Evolutionary conservation across 2,888 invertebrate species (phyloP), one percentile per base, ranked within the genome.

Genomic region (Bibio marci): DNA sequence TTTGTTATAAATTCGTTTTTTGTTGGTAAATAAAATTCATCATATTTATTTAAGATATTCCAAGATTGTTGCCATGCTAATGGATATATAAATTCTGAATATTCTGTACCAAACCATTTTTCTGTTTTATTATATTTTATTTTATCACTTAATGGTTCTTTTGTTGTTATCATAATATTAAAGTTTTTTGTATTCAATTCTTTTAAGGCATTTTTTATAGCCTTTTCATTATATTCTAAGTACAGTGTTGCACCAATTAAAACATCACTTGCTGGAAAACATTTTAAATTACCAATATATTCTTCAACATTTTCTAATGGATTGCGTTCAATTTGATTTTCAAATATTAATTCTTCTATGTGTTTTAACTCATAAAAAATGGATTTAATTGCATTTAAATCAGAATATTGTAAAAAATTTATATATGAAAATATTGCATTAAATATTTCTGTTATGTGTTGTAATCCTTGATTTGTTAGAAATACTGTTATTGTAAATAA

Each of bases 41-140:
- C 45, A 37, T 70, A 63, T 0, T 72, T 67, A 25, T 64, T 52
- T 0, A 70, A 69, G 8, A 59, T 63, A 12, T 68, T 50, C 82
- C 83, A 85, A 1, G 66, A 58, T 3, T 69, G 48, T 2, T 73
- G 54, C 79, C 79, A 79, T 11, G 67, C 64, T 3, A 55, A 30
- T 0, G 80, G 77, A 45, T 80, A 73, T 68, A 75, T 72, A 55
- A 64, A 59, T 39, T 68, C 69, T 27, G 69, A 67, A 55, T 85
- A 91, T 46, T 77, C 73, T 0, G 86, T 86, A 37, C 78, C 73
- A 59, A 86, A 90, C 88, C 88, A 91, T 42, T 73, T 70, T 57
- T 90, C 88, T 13, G 66, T 64, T 48, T 72, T 63, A 49, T 80
- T 70, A 50, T 77, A 81, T 1, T 34, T 43, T 2, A 57, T 42